Base-by-base conservation (phyloP, 1,140 invertebrate species). In the Stenopsyche tienmushanensis region DNA sequence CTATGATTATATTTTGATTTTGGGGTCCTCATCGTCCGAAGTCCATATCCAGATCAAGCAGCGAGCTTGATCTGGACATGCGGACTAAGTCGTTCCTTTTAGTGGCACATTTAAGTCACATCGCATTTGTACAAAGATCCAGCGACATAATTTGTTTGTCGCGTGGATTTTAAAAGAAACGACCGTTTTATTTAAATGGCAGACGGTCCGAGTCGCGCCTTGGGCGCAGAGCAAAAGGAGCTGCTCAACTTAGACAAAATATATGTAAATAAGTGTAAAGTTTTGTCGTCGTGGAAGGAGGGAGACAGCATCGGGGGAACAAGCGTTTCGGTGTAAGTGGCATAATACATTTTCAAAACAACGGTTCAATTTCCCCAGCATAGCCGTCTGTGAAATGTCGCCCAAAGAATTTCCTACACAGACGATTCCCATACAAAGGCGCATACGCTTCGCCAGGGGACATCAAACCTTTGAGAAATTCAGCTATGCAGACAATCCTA, bases 301-400 rank as follows among this genome's bases (percentile, higher is more conserved):
- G 18, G 41, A 42, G 41, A 42, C 2, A 21, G 13, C 9, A 1
- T 15, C 24, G 8, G 17, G 7, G 53, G 53, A 58, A 58, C 55
- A 58, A 58, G 55, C 42, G 57, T 47, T 45, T 60, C 57, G 57
- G 41, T 60, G 57, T 60, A 60, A 60, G 57, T 60, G 57, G 57
- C 57, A 47, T 60, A 60, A 60, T 60, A 60, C 57, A 60, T 60
- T 60, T 49, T 60, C 57, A 60, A 60, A 60, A 60, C 57, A 60
- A 60, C 57, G 57, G 57, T 60, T 60, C 57, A 60, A 60, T 60
- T 60, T 60, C 44, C 57, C 53, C 25, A 18, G 53, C 29, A 39
- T 17, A 29, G 53, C 57, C 55, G 55, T 60, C 57, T 60, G 57
- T 25, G 57, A 47, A 60, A 60, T 47, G 57, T 60, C 57, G 57